These are phyloP conservation scores for Acinonyx jubatus DNA, from an alignment of 2,113 vertebrate species.

Conservation along the genomic window DNA sequence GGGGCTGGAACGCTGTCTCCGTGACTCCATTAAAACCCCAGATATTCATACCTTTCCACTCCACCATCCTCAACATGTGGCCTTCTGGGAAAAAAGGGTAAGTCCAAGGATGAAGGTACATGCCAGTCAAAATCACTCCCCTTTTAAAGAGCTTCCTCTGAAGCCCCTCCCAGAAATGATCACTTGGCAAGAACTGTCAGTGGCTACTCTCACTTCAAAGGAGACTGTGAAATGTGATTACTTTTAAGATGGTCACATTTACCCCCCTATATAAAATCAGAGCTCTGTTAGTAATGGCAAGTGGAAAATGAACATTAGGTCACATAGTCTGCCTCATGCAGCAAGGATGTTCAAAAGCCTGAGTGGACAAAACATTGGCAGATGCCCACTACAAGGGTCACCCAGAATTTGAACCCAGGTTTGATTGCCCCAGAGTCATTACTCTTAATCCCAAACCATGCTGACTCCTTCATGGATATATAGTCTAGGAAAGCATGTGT, in stretches of 20 bases:
- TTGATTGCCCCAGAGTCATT: not conserved
- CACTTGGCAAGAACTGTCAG: not conserved
- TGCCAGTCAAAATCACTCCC: not conserved
- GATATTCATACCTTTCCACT: not conserved
- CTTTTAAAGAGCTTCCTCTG: not conserved
- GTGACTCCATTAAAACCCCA: not conserved
- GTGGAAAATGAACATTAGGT: not conserved
- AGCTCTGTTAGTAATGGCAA: not conserved
- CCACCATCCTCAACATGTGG: not conserved
- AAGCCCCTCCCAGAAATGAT: not conserved
- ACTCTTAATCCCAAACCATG: not conserved
- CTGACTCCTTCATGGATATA: not conserved
- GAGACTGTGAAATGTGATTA: not conserved
- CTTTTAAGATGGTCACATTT: not conserved
- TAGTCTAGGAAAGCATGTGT: not conserved
- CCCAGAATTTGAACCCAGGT: not conserved
- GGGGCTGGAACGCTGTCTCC: not conserved
- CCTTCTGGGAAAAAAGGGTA: not conserved
- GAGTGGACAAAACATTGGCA: not conserved
- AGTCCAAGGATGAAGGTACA: not conserved
- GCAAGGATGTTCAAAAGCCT: constrained; percentile 7
- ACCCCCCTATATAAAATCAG: not conserved
- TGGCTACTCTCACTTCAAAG: not conserved
- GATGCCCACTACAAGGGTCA: not conserved
- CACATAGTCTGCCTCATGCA: not conserved